Evolutionary conservation across 2,113 vertebrate genomes (phyloP), one percentile per base, ranked within the genome.

Genomic region (Motacilla alba): DNA sequence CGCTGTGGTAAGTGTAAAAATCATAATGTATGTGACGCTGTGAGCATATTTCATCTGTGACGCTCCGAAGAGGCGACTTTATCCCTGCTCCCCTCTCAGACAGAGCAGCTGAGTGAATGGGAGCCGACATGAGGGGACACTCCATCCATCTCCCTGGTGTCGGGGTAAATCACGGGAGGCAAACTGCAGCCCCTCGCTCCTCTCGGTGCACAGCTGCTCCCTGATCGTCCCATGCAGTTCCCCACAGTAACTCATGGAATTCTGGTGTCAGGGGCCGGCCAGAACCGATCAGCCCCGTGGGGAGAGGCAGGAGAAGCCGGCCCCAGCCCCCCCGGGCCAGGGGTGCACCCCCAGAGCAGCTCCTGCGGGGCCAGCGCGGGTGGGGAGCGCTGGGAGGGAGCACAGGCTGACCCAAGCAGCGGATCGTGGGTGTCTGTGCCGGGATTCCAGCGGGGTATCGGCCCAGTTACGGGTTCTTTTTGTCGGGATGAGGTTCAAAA

Each of bases 221-320:
- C 11, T 3, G 37, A 23, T 7, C 1, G 13, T 52, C 70, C 89
- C 75, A 2, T 4, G 0, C 3, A 11, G 41, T 9, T 7, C 50
- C 39, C 46, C 1, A 55, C 50, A 22, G 7, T 3, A n/a, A n/a
- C 7, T 50, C 7, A 0, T 0, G 20, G 52, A 1, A 8, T 6
- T 24, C 9, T 0, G 58, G 56, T 8, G 10, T 4, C 23, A 1
- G 0, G 10, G 10, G 50, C n/a, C 9, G 53, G 9, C 52, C 37
- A 7, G 1, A 7, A 1, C 12, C 2, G 10, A 7, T 3, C 13
- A 1, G 9, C 12, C 15, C 8, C 1, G 0, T 0, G 26, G 52
- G 50, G 6, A 1, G 17, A 11, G 43, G 18, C 26, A 4, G 17
- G 33, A 15, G 50, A 9, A 2, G 9, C 17, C 1, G 7, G 20